Conservation (phyloP, 2,113 vertebrate species). For the Ceyx cyanopectus region DNA sequence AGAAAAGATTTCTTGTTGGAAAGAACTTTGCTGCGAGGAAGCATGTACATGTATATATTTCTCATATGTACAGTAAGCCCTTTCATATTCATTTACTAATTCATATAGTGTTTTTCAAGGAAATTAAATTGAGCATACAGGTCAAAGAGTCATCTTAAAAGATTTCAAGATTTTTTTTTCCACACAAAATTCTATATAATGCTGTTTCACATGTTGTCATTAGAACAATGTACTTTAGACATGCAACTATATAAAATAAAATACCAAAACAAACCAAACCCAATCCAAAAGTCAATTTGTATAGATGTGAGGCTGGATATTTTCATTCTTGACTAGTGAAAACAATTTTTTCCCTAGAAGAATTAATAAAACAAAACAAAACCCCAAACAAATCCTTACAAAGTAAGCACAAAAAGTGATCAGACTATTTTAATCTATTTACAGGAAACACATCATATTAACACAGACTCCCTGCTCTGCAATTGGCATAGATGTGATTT, state of each 20-base stretch:
- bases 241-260: neutral
- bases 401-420: neutral
- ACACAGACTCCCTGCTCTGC: neutral
- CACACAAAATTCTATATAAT: neutral
- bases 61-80: neutral
- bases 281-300: neutral
- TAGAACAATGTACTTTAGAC: neutral
- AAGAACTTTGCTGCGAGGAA: neutral
- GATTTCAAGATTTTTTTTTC: neutral
- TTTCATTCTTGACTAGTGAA: neutral
- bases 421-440: neutral
- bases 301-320: neutral
- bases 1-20: neutral
- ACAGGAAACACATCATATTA: neutral
- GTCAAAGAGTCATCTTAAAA: neutral
- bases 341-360: neutral
- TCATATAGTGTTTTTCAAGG: neutral
- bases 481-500: neutral
- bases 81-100: neutral
- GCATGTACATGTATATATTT: fast-evolving
- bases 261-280: too few species aligned
- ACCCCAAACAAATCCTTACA: neutral
- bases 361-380: neutral
- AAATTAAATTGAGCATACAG: neutral
- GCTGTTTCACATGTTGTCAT: neutral